Conservation (phyloP, 2,888 invertebrate genomes). For the Drosophila prolongata region DNA sequence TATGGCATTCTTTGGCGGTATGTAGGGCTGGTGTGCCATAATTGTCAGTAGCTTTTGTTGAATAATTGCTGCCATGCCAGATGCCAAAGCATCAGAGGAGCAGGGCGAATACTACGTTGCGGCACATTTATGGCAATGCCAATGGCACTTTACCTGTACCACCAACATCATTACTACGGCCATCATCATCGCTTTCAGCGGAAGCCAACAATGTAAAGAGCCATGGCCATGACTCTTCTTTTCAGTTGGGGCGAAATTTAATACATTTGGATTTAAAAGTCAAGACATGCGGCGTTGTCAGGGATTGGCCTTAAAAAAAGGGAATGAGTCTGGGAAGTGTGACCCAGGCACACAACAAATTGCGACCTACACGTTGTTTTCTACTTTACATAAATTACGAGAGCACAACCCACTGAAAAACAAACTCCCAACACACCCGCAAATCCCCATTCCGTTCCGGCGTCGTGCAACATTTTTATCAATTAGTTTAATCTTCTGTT, state of each 20-base stretch:
- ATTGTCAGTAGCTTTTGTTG: conserved; percentile 80
- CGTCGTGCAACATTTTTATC: conserved; percentile 78
- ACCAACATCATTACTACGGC: conserved; percentile 25
- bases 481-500: conserved; percentile 76
- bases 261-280: conserved; percentile 79
- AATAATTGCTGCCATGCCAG: conserved; percentile 78
- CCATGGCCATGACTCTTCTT: conserved; percentile 55
- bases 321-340: conserved; percentile 1
- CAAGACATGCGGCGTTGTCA: conserved; percentile 74
- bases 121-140: conserved; percentile 45
- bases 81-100: conserved; percentile 53
- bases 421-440: conserved; percentile 31
- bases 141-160: conserved; percentile 42
- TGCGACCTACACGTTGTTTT: conserved; percentile 74
- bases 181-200: conserved; percentile 27
- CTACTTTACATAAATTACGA: conserved; percentile 78
- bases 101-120: conserved; percentile 28
- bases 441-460: conserved; percentile 46
- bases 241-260: conserved; percentile 67
- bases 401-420: conserved; percentile 43
- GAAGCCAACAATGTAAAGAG: conserved; percentile 38
- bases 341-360: conserved; percentile 71
- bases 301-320: conserved; percentile 37
- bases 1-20: conserved; percentile 46
- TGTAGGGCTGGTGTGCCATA: conserved; percentile 72